Evolutionary conservation across 2,888 invertebrate genomes (phyloP).

Genomic region (Pegoplata infirma): DNA sequence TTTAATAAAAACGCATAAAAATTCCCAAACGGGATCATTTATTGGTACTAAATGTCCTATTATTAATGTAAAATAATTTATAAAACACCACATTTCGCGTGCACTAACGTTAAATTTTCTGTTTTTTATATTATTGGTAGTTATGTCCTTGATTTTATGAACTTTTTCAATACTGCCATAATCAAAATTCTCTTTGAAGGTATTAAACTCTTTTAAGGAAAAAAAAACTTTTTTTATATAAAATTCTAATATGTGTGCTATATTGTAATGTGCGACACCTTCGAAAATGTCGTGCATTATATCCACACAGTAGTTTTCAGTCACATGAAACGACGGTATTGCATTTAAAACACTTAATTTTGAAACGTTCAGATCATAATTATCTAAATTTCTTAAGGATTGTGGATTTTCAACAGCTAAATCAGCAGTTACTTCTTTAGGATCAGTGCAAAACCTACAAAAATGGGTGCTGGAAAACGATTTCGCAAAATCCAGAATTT

Average conservation of each 20-base stretch:
- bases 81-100: neutral
- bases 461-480: neutral
- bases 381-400: neutral
- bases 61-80: neutral
- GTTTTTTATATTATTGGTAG: neutral
- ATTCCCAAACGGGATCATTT: too few relatives aligned
- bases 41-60: too few relatives aligned
- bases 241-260: neutral
- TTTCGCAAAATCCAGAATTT: neutral
- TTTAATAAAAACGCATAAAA: too few relatives aligned
- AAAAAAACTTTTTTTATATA: neutral
- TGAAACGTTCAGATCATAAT: neutral
- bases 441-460: neutral
- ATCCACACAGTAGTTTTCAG: neutral
- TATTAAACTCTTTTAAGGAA: neutral
- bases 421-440: neutral
- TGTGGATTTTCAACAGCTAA: neutral
- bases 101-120: neutral
- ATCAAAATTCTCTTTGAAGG: neutral
- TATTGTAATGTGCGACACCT: neutral
- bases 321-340: conserved; percentile 2
- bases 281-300: conserved; percentile 6
- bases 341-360: neutral
- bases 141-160: neutral
- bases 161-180: neutral